Evolutionary conservation across 2,113 vertebrate species (phyloP).

Genomic region (Pterophyllum scalare): DNA sequence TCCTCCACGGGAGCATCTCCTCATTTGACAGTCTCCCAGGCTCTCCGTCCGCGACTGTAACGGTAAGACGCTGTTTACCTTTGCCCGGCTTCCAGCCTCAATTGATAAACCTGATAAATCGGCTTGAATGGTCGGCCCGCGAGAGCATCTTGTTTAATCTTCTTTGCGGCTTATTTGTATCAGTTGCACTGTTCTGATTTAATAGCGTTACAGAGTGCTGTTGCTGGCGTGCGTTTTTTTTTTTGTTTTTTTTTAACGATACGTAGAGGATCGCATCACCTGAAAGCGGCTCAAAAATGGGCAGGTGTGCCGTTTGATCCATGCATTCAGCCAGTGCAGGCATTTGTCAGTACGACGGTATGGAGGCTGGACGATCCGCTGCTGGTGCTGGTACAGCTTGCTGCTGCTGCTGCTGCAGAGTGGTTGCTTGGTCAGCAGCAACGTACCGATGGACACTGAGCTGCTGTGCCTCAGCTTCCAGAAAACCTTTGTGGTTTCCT

Average conservation of each 20-base stretch:
- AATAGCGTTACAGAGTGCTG: slow-evolving; percentile 34
- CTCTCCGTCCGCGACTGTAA: slow-evolving; percentile 38
- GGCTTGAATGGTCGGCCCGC: neutral
- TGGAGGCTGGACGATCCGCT: slow-evolving; percentile 32
- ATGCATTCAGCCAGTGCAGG: neutral
- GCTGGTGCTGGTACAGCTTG: slow-evolving; percentile 8
- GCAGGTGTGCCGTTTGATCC: slow-evolving; percentile 49
- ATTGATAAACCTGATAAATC: neutral
- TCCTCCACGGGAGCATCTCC: slow-evolving; percentile 64
- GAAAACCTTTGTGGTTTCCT: slow-evolving; percentile 37
- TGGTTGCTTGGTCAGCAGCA: slow-evolving; percentile 70
- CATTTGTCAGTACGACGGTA: slow-evolving; percentile 24
- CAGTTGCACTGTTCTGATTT: slow-evolving; percentile 47
- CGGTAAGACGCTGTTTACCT: slow-evolving; percentile 65
- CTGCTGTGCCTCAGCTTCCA: slow-evolving; percentile 36
- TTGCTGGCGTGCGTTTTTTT: slow-evolving; percentile 13
- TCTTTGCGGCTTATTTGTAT: neutral
- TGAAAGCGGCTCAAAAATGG: slow-evolving; percentile 26
- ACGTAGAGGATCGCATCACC: slow-evolving; percentile 24
- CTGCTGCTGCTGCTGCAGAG: slow-evolving; percentile 59
- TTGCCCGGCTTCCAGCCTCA: neutral
- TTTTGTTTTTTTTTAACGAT: neutral
- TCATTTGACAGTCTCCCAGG: slow-evolving; percentile 61
- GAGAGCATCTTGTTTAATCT: neutral
- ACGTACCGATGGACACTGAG: slow-evolving; percentile 50